Base-by-base conservation (phyloP, 35 echinoderm and acorn worm genomes). In the Lytechinus variegatus region DNA sequence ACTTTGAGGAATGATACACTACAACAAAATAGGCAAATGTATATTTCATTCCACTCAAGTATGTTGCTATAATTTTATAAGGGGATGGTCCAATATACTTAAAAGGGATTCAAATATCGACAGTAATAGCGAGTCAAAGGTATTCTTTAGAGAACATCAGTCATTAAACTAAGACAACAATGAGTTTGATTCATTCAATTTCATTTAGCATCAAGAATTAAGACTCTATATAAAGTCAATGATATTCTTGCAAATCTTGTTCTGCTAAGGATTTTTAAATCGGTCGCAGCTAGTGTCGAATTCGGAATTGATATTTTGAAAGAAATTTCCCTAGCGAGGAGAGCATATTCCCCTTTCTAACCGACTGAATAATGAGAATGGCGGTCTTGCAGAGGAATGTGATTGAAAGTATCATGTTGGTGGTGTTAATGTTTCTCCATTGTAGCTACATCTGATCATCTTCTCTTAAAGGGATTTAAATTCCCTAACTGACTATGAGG, bases 241-340 rank as follows among this genome's bases (percentile, higher is more conserved):
- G 21, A n/a, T 16, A 24, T 79, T 24, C 66, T 79, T 24, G 66
- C 6, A 79, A 79, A 79, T 79, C 19, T 24, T 79, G 66, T 24
- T 79, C 66, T 24, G 19, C 66, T 24, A 7, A 24, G n/a, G 66
- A 79, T n/a, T 79, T 16, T 79, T 19, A 79, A 79, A 24, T 79
- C 66, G 66, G 66, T 79, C 66, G 66, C 66, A 24, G 19, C 14
- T 79, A 16, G 66, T 79, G 19, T 79, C 66, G 14, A 79, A 79
- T 79, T 79, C 66, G 66, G 66, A 79, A 79, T 79, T n/a, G 66
- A 79, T 79, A 79, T 79, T 79, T 79, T 79, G 66, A 79, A n/a
- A 79, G 66, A n/a, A 24, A 79, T 79, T 79, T 79, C 66, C 66
- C 66, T 24, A 79, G 66, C 66, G 66, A 79, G 66, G n/a, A 19